phyloP scores from a whole-genome alignment of 2,113 vertebrate genomes.

The Oncorhynchus kisutch region DNA sequence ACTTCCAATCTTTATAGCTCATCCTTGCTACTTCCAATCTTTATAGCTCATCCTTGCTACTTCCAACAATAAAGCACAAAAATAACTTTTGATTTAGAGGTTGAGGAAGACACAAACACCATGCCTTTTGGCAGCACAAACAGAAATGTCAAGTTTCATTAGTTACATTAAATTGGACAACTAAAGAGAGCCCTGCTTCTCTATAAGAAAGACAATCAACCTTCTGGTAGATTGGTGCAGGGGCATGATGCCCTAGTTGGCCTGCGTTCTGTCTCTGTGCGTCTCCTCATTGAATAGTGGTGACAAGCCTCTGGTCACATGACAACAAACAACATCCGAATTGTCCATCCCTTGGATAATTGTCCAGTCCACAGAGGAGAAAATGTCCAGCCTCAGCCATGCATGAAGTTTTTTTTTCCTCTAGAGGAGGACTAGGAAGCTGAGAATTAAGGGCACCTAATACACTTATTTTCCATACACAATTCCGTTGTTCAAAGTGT shows the following conservation, averaged over 20 bases:
- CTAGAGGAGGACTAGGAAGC: neutral
- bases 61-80: too few species aligned
- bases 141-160: constrained; percentile 28
- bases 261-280: neutral
- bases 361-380: neutral
- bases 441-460: too few species aligned
- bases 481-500: neutral
- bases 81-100: too few species aligned
- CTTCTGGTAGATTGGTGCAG: too few species aligned
- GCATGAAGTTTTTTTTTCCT: constrained; percentile 8
- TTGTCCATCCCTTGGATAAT: neutral
- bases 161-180: constrained; percentile 36
- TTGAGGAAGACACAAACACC: constrained; percentile 10
- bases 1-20: too few species aligned
- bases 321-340: constrained; percentile 3
- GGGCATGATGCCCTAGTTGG: neutral
- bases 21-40: too few species aligned
- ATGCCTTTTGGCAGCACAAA: constrained; percentile 29
- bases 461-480: too few species aligned
- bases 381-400: neutral
- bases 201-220: too few species aligned
- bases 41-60: too few species aligned
- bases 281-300: neutral
- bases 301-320: neutral
- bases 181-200: constrained; percentile 11